Evolutionary conservation across 2,797 vertebrate species (phyloP), one percentile per base, ranked within the genome.

Genomic region (Pangasius krempfi): DNA sequence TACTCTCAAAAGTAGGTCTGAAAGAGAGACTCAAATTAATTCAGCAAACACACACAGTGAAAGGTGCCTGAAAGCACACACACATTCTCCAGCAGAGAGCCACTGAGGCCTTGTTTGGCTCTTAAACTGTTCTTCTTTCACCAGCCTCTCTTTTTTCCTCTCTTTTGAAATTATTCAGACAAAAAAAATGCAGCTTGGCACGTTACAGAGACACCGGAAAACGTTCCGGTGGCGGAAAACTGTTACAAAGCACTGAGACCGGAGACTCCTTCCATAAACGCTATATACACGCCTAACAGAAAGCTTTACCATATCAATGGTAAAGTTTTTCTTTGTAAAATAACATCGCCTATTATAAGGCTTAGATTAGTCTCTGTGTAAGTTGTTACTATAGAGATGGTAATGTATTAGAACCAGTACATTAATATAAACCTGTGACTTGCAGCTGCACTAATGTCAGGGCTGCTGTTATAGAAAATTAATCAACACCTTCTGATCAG

Each of bases 31-130:
- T 37, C 33, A 72, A 22, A 27, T 75, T 13, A 75, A 75, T 47
- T 76, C 40, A 56, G 14, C 16, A 83, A 22, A 88, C 40, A 89
- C 85, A 84, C 84, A 84, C 56, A 75, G 22, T 72, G 22, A 20
- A 47, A 25, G 9, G 47, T 25, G 40, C 27, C 68, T 70, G 5
- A 33, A 33, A 37, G 7, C 13, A 30, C 50, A 79, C 50, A 79
- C 14, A 50, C 13, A 5, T 52, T n/a, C 75, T 52, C 75, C 75
- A 78, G 47, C 75, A 52, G 47, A 78, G 44, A 30, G 7, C 5
- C 25, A n/a, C 75, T 3, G 75, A 50, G 13, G 22, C 1, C 14
- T 72, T 40, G 30, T 70, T 70, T 70, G 37, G 70, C 37, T 44
- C 66, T 68, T 68, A 33, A 64, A 64, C 60, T 14, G 64, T 13